Conservation (phyloP, 2,888 invertebrate species). For the Philaethria dido region DNA sequence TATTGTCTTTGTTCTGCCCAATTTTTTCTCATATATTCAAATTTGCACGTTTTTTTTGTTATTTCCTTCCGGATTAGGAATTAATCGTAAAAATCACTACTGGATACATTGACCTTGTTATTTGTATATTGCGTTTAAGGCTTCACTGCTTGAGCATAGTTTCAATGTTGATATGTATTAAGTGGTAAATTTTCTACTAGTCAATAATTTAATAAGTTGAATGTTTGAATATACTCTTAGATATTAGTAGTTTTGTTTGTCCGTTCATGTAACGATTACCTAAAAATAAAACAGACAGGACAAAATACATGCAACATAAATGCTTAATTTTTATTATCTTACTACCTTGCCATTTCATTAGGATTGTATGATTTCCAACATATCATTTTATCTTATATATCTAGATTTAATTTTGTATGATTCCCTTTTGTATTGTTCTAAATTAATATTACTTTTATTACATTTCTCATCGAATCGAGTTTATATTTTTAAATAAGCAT, state of each 20-base stretch:
- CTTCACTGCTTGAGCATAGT: background rate
- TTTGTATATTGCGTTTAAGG: background rate
- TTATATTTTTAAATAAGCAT: background rate
- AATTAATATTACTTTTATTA: background rate
- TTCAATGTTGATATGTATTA: constrained; percentile 15
- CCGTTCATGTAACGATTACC: background rate
- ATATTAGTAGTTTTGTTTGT: constrained; percentile 1
- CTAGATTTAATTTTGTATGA: constrained; percentile 28
- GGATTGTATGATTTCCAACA: constrained; percentile 28
- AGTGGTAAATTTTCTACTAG: constrained; percentile 69
- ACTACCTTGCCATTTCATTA: constrained; percentile 31
- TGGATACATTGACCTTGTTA: background rate
- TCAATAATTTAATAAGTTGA: constrained; percentile 56
- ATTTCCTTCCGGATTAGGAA: background rate
- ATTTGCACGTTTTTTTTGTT: too few relatives aligned
- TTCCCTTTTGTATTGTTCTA: constrained; percentile 10
- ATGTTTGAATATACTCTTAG: constrained; percentile 31
- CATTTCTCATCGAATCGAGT: background rate
- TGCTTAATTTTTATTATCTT: constrained; percentile 20
- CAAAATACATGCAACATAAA: background rate
- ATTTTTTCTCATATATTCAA: too few relatives aligned
- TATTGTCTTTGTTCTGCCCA: too few relatives aligned
- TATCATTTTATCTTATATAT: constrained; percentile 31
- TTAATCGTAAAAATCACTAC: background rate
- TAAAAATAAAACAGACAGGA: background rate